Evolutionary conservation across 2,113 vertebrate genomes (phyloP).

Genomic region (Cyprinodon brontotheroides): DNA sequence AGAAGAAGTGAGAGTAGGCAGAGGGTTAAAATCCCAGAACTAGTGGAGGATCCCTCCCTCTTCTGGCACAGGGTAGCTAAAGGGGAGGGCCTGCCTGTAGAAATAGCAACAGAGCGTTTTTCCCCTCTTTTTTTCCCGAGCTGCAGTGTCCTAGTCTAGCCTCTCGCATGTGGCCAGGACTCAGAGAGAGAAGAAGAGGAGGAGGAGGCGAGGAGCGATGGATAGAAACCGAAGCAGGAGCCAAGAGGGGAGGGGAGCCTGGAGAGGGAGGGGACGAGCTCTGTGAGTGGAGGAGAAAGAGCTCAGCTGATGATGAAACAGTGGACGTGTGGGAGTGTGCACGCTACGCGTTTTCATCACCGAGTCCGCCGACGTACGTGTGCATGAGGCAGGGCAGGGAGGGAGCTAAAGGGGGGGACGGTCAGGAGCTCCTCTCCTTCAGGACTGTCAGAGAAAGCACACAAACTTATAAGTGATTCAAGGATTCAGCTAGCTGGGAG

Average conservation of each 20-base stretch:
- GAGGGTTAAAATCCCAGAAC: constrained; percentile 83
- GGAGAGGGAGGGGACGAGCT: constrained; percentile 60
- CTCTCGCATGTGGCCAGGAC: constrained; percentile 83
- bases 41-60: constrained; percentile 84
- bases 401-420: constrained; percentile 20
- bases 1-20: constrained; percentile 71
- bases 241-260: constrained; percentile 48
- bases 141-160: constrained; percentile 79
- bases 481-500: constrained; percentile 40
- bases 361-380: constrained; percentile 43
- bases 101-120: constrained; percentile 82
- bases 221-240: constrained; percentile 62
- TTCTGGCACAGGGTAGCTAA: constrained; percentile 84
- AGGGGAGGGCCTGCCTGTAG: constrained; percentile 88
- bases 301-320: constrained; percentile 84
- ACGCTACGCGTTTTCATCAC: constrained; percentile 69
- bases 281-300: constrained; percentile 75
- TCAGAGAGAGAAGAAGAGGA: constrained; percentile 80
- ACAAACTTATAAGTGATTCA: constrained; percentile 45
- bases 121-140: constrained; percentile 64
- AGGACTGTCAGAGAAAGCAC: constrained; percentile 33
- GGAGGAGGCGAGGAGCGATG: constrained; percentile 64
- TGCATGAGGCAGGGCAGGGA: constrained; percentile 32
- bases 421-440: constrained; percentile 32
- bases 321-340: constrained; percentile 76